phyloP scores from a whole-genome alignment of 2,113 vertebrate species.

The Eulemur rufifrons region DNA sequence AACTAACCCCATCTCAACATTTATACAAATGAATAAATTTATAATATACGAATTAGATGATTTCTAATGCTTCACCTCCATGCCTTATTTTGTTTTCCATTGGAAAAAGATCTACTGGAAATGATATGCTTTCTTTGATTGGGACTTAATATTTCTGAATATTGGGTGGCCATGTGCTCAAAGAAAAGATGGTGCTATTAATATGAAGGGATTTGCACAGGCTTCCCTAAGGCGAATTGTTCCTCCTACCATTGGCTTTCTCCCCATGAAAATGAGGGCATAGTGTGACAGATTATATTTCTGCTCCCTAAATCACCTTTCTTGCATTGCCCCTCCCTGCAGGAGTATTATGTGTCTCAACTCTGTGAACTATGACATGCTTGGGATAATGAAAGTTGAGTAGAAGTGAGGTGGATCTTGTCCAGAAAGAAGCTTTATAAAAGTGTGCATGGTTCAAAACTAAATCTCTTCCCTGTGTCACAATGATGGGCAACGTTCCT shows the following conservation, averaged over 20 bases:
- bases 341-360: not conserved
- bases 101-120: not conserved
- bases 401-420: not conserved
- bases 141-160: not conserved
- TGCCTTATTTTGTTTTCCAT: not conserved
- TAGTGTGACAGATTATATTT: no score
- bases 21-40: not conserved
- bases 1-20: not conserved
- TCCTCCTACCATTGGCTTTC: not conserved
- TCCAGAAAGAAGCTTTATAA: not conserved
- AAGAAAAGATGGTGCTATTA: not conserved
- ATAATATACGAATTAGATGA: not conserved
- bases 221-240: not conserved
- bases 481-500: not conserved
- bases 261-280: not conserved
- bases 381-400: not conserved
- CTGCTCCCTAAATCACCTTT: not conserved
- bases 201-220: not conserved
- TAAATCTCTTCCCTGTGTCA: not conserved
- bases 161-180: not conserved
- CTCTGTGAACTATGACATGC: not conserved
- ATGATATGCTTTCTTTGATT: not conserved
- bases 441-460: not conserved
- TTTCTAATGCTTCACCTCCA: not conserved
- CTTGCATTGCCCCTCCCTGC: rapidly evolving